Evolutionary conservation across 2,797 vertebrate genomes (phyloP), one percentile per base, ranked within the genome.

Genomic region (Sparus aurata): DNA sequence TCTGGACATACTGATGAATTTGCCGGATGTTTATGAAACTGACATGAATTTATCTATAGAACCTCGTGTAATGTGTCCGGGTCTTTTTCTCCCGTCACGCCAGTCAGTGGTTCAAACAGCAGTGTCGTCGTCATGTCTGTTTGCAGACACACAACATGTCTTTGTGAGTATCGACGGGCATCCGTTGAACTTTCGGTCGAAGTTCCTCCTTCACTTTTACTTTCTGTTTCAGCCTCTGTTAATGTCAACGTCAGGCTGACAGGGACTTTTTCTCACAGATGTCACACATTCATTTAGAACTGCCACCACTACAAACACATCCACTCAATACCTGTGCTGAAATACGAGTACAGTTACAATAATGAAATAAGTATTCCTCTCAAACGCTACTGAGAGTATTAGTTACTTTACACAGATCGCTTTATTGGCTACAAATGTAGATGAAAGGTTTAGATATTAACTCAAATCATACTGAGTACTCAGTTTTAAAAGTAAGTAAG

Each of bases 131-230:
- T 77, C 3, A 47, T 54, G 46, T 65, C 54, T 79, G 65, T 85
- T 85, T 83, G 63, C 52, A 64, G 50, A 77, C 45, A 38, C 23
- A 61, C 61, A 78, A 22, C 12, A 13, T 69, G 69, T 80, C 73
- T 57, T 65, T 72, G 22, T 74, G 68, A 25, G 45, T 11, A 34
- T 63, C 66, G 8, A 69, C 16, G 7, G 52, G 23, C 54, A 18
- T 43, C n/a, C 25, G 12, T 18, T 22, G 38, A 67, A 13, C 22
- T 4, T 47, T 52, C 18, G n/a, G 60, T 67, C 27, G 12, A 60
- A 47, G 55, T 50, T 54, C 10, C 46, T 70, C 13, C 38, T 41
- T 70, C 49, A 67, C 20, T 63, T 74, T 57, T 5, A 61, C 34
- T 73, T 70, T 75, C 13, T 43, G 16, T 18, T n/a, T 18, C 11